A percentile compares a stretch with the other conserved stretches of the same genome.
Evolutionary conservation across 92 coral and sea anemone genomes (phyloP).

Genomic region (Epizoanthus stellaris): DNA sequence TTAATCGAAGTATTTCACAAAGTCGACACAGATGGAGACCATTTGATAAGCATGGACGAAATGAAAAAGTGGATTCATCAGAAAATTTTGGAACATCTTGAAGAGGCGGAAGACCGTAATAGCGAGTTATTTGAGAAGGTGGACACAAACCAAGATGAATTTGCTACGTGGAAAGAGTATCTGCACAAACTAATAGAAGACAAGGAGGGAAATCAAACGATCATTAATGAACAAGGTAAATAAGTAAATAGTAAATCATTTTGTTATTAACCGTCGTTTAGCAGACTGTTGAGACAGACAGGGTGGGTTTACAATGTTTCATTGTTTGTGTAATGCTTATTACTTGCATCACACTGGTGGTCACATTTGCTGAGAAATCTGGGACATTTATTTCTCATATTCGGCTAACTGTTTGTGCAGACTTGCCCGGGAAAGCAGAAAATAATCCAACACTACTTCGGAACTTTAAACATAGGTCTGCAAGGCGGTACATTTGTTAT

Average conservation of each 20-base stretch:
- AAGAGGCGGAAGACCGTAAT: constrained; percentile 75
- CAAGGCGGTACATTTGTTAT: too few relatives aligned
- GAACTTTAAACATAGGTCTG: too few relatives aligned
- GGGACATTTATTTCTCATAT: neutral
- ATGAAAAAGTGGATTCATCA: constrained; percentile 88
- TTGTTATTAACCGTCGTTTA: neutral
- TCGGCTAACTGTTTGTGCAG: too few relatives aligned
- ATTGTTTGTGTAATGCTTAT: too few relatives aligned
- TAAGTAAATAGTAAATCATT: neutral
- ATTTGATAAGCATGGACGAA: constrained; percentile 83
- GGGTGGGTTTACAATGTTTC: too few relatives aligned
- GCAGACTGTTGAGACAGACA: neutral
- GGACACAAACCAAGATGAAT: constrained; percentile 72
- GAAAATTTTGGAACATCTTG: constrained; percentile 85
- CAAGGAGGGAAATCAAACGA: constrained; percentile 67
- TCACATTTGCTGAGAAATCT: neutral
- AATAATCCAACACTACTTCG: too few relatives aligned
- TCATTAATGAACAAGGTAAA: constrained; percentile 44
- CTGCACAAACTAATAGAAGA: constrained; percentile 68
- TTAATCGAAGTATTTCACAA: constrained; percentile 91
- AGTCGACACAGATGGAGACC: constrained; percentile 88
- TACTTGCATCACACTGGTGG: too few relatives aligned
- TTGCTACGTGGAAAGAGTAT: constrained; percentile 76
- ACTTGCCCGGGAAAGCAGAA: too few relatives aligned
- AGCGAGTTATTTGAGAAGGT: constrained; percentile 69